A percentile compares a stretch with the other conserved stretches of the same genome.
phyloP scores from a whole-genome alignment of 1,140 invertebrate genomes.

The Scaptodrosophila lebanonensis region DNA sequence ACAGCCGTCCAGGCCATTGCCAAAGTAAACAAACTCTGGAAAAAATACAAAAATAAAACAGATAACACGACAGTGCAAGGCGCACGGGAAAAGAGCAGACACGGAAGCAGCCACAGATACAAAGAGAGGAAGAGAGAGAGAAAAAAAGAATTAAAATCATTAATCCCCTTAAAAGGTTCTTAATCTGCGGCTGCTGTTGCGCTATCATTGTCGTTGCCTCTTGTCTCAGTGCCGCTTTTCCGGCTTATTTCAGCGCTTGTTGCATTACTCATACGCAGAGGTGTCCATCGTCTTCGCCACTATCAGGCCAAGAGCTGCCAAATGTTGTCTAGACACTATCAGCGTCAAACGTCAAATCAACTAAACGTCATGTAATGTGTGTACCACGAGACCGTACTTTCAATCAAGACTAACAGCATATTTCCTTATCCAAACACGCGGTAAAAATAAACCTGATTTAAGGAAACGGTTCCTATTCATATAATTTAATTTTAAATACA shows the following conservation, averaged over 20 bases:
- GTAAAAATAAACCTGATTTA: no score
- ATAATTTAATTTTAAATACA: no score
- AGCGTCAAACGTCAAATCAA: background rate
- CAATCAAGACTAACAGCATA: no score
- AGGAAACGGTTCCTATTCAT: no score
- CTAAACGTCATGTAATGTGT: no score
- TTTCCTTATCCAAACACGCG: no score
- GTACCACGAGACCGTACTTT: no score
- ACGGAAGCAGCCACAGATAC: background rate
- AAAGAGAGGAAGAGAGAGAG: background rate
- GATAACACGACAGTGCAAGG: constrained; percentile 21
- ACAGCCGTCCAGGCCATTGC: constrained; percentile 44
- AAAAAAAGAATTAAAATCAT: constrained; percentile 51
- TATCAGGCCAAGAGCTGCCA: no score
- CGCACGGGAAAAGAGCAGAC: constrained; percentile 4
- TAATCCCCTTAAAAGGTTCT: constrained; percentile 77
- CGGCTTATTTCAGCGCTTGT: background rate
- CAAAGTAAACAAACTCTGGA: constrained; percentile 54
- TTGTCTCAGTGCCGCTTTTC: constrained; percentile 6
- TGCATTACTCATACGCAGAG: constrained; percentile 56
- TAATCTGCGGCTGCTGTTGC: constrained; percentile 68
- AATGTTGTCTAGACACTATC: no score
- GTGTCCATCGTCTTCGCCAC: constrained; percentile 19
- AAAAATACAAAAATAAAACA: constrained; percentile 39
- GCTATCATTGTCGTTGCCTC: constrained; percentile 63